Percentiles rank a stretch among this genome's conserved stretches.
Conservation (phyloP, 1,140 invertebrate species). For the Sitodiplosis mosellana region DNA sequence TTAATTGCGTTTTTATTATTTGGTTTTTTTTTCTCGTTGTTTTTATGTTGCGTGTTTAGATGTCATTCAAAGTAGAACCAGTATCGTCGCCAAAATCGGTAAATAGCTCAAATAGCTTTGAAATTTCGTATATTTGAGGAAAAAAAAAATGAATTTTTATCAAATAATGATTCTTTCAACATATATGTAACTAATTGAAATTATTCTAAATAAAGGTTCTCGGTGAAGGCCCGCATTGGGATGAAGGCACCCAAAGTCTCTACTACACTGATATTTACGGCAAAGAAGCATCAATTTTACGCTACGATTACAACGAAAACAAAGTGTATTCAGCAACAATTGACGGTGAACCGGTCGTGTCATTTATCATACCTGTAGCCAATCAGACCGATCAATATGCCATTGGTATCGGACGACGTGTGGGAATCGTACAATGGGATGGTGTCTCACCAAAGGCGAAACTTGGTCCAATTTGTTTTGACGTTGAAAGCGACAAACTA, state of each 20-base stretch:
- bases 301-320: slow-evolving; percentile 2
- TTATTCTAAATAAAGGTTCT: too few relatives aligned
- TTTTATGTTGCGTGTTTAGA: too few relatives aligned
- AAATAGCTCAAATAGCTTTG: too few relatives aligned
- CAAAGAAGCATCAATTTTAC: slow-evolving; percentile 6
- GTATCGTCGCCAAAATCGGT: too few relatives aligned
- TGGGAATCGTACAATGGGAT: slow-evolving; percentile 2
- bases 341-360: not conserved
- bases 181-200: too few relatives aligned
- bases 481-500: not conserved
- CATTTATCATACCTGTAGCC: slow-evolving; percentile 2
- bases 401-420: not conserved
- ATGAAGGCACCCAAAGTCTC: slow-evolving; percentile 28
- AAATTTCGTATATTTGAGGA: too few relatives aligned
- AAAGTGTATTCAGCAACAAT: slow-evolving; percentile 1
- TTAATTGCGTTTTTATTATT: too few relatives aligned
- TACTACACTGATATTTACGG: slow-evolving; percentile 28
- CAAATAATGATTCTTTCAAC: too few relatives aligned
- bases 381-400: not conserved
- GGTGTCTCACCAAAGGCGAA: not conserved
- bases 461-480: not conserved
- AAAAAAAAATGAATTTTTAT: too few relatives aligned
- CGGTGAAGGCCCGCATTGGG: slow-evolving; percentile 44
- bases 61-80: too few relatives aligned
- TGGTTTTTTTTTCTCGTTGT: too few relatives aligned